These are phyloP conservation scores for Paracanthobrama guichenoti DNA, from an alignment of 2,113 vertebrate species.

Conservation along the genomic window DNA sequence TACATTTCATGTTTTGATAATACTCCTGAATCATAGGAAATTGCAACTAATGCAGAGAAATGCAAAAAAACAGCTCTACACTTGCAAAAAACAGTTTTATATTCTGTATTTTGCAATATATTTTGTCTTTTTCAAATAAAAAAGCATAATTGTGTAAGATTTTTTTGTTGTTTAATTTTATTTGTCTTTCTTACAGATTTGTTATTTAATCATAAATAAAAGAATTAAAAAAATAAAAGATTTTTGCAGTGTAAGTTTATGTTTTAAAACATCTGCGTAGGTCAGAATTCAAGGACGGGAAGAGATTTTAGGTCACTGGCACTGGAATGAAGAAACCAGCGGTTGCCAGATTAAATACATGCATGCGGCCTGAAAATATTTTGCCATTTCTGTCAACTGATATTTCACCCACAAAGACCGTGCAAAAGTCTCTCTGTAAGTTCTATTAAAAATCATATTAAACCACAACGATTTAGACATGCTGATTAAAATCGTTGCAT, in stretches of 20 bases:
- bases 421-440: neutral
- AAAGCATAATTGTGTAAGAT: neutral
- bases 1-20: neutral
- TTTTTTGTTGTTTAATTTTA: neutral
- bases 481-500: conserved; percentile 8
- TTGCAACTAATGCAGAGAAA: too few relatives aligned
- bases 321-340: neutral
- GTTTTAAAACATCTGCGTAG: conserved; percentile 36
- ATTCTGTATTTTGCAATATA: neutral
- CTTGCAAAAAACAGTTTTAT: neutral
- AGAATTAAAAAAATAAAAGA: too few relatives aligned
- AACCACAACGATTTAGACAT: neutral
- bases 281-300: conserved; percentile 34
- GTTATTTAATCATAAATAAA: too few relatives aligned
- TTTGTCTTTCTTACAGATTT: neutral
- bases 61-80: neutral
- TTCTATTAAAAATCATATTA: neutral
- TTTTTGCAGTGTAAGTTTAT: neutral
- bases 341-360: conserved; percentile 37
- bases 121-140: neutral
- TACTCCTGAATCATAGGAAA: neutral
- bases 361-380: conserved; percentile 9
- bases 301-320: neutral
- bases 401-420: neutral
- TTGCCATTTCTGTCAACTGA: neutral